Conservation (phyloP, 2,113 vertebrate genomes). For the Microcebus murinus region DNA sequence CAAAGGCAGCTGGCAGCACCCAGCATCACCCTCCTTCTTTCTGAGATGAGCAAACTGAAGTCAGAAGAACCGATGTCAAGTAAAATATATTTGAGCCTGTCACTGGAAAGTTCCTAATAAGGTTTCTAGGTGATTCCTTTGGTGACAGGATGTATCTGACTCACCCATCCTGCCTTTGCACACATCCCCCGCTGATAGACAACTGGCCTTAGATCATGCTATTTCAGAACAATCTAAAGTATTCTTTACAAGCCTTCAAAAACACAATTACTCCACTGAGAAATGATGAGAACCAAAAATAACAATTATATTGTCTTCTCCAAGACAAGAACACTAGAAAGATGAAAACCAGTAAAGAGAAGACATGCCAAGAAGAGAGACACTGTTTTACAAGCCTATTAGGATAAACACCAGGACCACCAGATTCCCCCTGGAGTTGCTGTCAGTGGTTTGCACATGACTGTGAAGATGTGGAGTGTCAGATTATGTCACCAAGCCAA, state of each 20-base stretch:
- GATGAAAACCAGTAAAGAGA: constrained; percentile 58
- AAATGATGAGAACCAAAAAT: constrained; percentile 71
- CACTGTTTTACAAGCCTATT: constrained; percentile 65
- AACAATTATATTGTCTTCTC: constrained; percentile 72
- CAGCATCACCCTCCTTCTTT: not conserved
- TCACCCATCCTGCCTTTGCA: constrained; percentile 68
- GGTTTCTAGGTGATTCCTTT: constrained; percentile 81
- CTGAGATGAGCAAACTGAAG: constrained; percentile 64
- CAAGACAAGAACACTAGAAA: constrained; percentile 77
- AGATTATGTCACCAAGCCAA: not conserved
- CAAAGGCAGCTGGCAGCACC: not conserved
- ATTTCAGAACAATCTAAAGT: constrained; percentile 73
- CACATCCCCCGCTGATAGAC: constrained; percentile 76
- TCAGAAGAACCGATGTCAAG: constrained; percentile 69
- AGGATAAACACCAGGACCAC: not conserved
- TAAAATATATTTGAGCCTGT: constrained; percentile 80
- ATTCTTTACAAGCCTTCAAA: constrained; percentile 69
- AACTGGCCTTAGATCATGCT: constrained; percentile 76
- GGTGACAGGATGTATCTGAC: constrained; percentile 76
- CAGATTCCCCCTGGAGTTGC: not conserved
- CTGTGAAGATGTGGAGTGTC: not conserved
- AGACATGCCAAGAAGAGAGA: constrained; percentile 42
- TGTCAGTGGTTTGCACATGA: not conserved
- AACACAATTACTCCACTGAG: constrained; percentile 73
- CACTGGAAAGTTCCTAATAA: constrained; percentile 81